A percentile compares a stretch with the other conserved stretches of the same genome.
phyloP scores from a whole-genome alignment of 2,888 invertebrate genomes.

The Dexiosoma caninum region DNA sequence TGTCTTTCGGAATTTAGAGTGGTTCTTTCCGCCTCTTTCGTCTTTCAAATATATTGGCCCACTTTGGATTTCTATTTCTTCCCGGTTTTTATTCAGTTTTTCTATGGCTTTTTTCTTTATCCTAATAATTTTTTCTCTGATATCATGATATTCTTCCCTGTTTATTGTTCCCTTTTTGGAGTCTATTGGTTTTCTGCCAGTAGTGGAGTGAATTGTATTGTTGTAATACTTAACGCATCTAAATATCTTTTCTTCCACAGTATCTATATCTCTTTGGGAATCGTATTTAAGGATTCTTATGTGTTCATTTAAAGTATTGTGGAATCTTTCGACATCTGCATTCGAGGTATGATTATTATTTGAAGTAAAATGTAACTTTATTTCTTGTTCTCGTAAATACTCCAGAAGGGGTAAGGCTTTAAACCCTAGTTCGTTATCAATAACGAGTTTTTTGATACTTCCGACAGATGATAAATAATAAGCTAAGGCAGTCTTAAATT shows the following conservation, averaged over 20 bases:
- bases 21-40: no score
- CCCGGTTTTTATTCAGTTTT: no score
- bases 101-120: background rate
- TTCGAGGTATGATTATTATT: slow-evolving; percentile 23
- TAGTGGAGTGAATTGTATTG: slow-evolving; percentile 58
- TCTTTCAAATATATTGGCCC: no score
- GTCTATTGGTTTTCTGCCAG: slow-evolving; percentile 29
- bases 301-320: slow-evolving; percentile 20
- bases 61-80: background rate
- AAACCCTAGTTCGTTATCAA: slow-evolving; percentile 49
- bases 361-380: background rate
- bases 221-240: slow-evolving; percentile 61
- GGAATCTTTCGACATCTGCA: slow-evolving; percentile 9
- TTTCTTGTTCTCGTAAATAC: slow-evolving; percentile 23
- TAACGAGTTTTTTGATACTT: no score
- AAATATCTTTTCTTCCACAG: slow-evolving; percentile 61
- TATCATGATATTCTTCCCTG: no score
- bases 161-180: background rate
- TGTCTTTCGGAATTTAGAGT: no score
- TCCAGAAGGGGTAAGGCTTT: slow-evolving; percentile 60
- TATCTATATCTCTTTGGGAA: slow-evolving; percentile 40
- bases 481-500: slow-evolving; percentile 51
- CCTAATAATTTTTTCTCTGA: slow-evolving; percentile 1
- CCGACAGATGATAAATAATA: no score
- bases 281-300: slow-evolving; percentile 55